Evolutionary conservation across 2,888 invertebrate species (phyloP), one percentile per base, ranked within the genome.

Genomic region (Clusia tigrina): DNA sequence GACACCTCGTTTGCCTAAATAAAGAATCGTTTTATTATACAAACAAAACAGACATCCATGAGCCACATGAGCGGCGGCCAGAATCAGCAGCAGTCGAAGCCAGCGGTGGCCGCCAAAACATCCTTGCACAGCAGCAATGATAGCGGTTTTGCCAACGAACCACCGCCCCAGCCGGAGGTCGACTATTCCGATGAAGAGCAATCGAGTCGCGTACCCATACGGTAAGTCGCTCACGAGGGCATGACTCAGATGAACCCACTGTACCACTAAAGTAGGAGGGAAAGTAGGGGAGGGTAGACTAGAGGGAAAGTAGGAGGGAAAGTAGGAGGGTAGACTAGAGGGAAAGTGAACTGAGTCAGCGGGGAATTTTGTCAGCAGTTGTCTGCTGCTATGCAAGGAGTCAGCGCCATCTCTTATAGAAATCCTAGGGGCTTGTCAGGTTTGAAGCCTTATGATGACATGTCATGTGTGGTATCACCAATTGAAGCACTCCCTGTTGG

Each of bases 101-200:
- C 78, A n/a, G 76, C 76, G 10, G 81, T 78, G 23, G 89, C 89
- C 53, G 90, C 90, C 64, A 91, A 90, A 79, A 89, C 90, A 1
- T 94, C 93, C 46, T 87, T 95, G 71, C 94, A 95, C 83, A 94
- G 94, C 84, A 94, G 94, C 81, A 95, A 95, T 83, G 95, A 95
- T 84, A 94, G 94, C 72, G 95, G 95, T 17, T 95, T 95, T 83
- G 93, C 94, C 77, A 94, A 95, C 80, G 95, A 95, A 80, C 88
- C 88, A 26, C 94, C 94, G 2, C 91, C 90, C 24, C 93, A 93
- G 78, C 95, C 95, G 22, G 94, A 95, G 83, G 89, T 94, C 64
- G 94, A 95, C 83, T 94, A 95, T 83, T 94, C 94, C 58, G 94
- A 95, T 79, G 94, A 94, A 84, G 94, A 95, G 80, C 91, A 89